Evolutionary conservation across 2,797 vertebrate genomes (phyloP).

Genomic region (Platyrinchus mystaceus): DNA sequence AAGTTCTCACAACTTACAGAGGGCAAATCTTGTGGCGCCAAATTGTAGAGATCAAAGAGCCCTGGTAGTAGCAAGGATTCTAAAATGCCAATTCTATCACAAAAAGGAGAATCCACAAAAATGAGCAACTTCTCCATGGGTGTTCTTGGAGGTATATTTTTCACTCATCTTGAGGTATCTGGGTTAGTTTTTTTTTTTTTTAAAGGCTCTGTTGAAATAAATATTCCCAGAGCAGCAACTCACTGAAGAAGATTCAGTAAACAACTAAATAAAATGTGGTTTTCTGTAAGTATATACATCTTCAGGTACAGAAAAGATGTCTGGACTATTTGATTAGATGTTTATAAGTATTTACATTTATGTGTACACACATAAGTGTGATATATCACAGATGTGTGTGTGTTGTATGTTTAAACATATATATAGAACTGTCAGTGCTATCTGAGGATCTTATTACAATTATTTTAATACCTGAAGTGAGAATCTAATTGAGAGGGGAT

Average conservation of each 20-base stretch:
- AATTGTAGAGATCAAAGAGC: conserved; percentile 11
- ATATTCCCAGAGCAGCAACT: not conserved
- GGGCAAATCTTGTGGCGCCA: not conserved
- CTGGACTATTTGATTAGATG: not conserved
- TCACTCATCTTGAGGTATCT: not conserved
- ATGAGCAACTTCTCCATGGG: not conserved
- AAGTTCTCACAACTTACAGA: not conserved
- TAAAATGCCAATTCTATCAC: conserved; percentile 11
- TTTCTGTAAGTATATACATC: not conserved
- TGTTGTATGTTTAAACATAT: not conserved
- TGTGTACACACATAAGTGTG: not conserved
- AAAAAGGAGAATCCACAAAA: conserved; percentile 1
- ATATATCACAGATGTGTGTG: not conserved
- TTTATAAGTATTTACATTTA: not conserved
- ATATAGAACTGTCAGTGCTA: not conserved
- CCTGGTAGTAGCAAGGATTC: not conserved
- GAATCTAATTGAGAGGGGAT: not conserved
- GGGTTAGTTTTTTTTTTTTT: not conserved
- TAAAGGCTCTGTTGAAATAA: not conserved
- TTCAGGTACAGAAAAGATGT: not conserved
- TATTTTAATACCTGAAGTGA: not conserved
- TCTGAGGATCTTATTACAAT: not conserved
- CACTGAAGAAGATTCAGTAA: not conserved
- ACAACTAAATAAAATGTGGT: not conserved
- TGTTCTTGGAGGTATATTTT: not conserved